These are phyloP conservation scores for Irena cyanogastra DNA, from an alignment of 2,113 vertebrate species.

Conservation along the genomic window DNA sequence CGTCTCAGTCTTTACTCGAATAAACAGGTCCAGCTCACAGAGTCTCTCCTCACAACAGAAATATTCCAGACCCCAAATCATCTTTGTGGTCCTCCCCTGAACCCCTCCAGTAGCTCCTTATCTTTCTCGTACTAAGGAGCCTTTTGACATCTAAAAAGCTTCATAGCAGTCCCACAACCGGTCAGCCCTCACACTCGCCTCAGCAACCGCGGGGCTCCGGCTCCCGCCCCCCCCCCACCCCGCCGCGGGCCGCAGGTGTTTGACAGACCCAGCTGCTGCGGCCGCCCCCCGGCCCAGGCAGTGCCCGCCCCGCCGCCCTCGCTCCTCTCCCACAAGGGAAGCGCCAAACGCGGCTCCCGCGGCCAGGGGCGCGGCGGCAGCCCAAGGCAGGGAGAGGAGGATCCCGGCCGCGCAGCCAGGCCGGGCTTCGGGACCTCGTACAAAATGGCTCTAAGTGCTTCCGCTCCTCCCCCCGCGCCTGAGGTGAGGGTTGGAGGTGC, in stretches of 20 bases:
- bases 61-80: background rate
- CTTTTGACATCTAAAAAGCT: rapidly evolving
- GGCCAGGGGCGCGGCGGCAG: background rate
- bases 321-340: background rate
- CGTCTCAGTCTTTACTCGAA: no score
- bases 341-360: background rate
- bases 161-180: rapidly evolving
- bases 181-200: background rate
- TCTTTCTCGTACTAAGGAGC: background rate
- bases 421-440: background rate
- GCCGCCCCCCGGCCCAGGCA: background rate
- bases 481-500: background rate
- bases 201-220: background rate
- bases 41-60: background rate
- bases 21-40: background rate
- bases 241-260: background rate
- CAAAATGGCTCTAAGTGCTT: conserved; percentile 50
- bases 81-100: rapidly evolving
- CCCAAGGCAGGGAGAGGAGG: background rate
- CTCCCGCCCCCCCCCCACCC: no score
- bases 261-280: background rate
- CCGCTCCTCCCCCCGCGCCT: background rate
- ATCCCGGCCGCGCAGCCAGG: background rate
- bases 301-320: background rate
- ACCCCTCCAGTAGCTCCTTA: background rate